Base-by-base conservation (phyloP, 1,140 invertebrate species). In the Pogonomyrmex barbatus region DNA sequence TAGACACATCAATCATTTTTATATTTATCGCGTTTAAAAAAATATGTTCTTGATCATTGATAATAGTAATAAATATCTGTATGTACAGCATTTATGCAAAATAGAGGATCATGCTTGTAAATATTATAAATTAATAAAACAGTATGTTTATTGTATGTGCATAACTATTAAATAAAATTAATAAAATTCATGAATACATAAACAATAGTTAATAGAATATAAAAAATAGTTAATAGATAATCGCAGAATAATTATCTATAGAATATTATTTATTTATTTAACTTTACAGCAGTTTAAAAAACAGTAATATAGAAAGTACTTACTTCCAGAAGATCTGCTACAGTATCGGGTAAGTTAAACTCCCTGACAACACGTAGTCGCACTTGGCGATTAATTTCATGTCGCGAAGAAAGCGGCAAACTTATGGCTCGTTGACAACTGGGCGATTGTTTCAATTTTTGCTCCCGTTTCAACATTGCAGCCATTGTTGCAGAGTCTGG, bases 281-380 rank as follows among this genome's bases (percentile, higher is more conserved):
- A 71, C 4, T 71, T 71, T 4, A 4, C 42, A 45, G 39, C 8
- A 65, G 24, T 65, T 65, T 65, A n/a, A 42, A 65, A 77, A 62
- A 1, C 42, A 62, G 8, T 73, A 63, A 75, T 33, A 47, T 33
- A 45, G 5, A 65, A 79, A 75, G 65, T 87, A 95, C 93, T 94
- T 79, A 96, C 96, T 92, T 98, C 97, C 45, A 98, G 94, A 62
- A 98, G 96, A 94, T 99, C 97, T 0, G 98, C 97, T 12, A 98
- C 98, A 9, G 97, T 96, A 94, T 99, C 99, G 0, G 99, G 99
- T 56, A 99, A 96, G 92, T 98, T 98, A 94, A 99, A 98, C 94
- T 99, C 98, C 52, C 99, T 96, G 0, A 99, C 98, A 1, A 99
- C 98, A 6, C 98, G 96, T 82, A 99, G 94, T 63, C 98, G 97